These are phyloP conservation scores for Alsophila aescularia DNA, from an alignment of 2,888 invertebrate species.

Conservation along the genomic window DNA sequence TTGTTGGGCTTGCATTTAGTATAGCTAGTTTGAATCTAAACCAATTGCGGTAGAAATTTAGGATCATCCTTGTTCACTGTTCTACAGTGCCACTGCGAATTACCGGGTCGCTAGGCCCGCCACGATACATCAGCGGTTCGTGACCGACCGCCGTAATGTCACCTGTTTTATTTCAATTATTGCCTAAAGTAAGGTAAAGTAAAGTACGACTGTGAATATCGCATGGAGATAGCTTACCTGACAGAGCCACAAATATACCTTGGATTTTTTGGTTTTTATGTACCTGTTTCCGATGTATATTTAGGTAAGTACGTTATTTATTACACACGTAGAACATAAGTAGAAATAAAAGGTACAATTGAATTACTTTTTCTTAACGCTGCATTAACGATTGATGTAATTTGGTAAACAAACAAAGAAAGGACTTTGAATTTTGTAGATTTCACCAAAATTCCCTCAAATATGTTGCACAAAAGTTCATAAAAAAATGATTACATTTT, in stretches of 20 bases:
- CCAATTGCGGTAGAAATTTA: not conserved
- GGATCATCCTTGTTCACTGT: slow-evolving; percentile 5
- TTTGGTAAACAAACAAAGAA: no score
- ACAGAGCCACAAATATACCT: not conserved
- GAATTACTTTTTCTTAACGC: no score
- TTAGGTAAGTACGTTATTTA: not conserved
- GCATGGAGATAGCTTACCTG: slow-evolving; percentile 3
- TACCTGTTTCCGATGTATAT: not conserved
- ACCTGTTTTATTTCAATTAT: slow-evolving; percentile 48
- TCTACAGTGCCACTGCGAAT: slow-evolving; percentile 2
- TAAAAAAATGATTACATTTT: no score
- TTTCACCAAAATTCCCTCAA: no score
- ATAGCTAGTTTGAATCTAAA: not conserved
- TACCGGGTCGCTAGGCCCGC: slow-evolving; percentile 16
- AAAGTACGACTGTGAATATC: slow-evolving; percentile 1
- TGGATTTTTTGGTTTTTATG: not conserved
- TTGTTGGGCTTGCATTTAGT: no score
- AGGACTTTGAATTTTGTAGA: no score
- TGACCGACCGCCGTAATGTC: slow-evolving; percentile 39
- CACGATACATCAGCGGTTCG: slow-evolving; percentile 35
- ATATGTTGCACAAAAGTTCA: no score
- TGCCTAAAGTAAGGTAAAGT: slow-evolving; percentile 15
- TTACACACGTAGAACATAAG: no score
- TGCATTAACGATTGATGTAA: no score
- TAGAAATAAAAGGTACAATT: no score